Conservation (phyloP, 2,888 invertebrate species). For the Platycheirus rosarum region DNA sequence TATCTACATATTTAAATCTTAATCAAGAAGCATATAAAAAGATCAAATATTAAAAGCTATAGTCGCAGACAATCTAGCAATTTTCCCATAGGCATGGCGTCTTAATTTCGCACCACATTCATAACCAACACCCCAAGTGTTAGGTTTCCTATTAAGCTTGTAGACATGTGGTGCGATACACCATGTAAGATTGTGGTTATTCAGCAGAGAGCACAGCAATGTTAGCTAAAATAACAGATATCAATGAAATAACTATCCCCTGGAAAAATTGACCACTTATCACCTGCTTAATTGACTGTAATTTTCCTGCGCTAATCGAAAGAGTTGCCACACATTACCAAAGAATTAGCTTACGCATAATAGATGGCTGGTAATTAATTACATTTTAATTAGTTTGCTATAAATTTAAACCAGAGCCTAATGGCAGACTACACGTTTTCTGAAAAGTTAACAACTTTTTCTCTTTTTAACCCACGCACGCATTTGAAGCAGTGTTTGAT, state of each 20-base stretch:
- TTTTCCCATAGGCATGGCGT: slow-evolving; percentile 58
- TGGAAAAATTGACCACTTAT: slow-evolving; percentile 60
- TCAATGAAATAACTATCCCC: slow-evolving; percentile 33
- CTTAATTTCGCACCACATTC: slow-evolving; percentile 57
- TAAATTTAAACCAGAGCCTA: slow-evolving; percentile 18
- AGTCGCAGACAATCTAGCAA: slow-evolving; percentile 13
- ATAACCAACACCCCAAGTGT: slow-evolving; percentile 32
- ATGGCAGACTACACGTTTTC: slow-evolving; percentile 10
- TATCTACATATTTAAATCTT: slow-evolving; percentile 1
- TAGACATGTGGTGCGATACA: slow-evolving; percentile 39
- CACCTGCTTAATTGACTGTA: slow-evolving; percentile 62
- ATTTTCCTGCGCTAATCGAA: slow-evolving; percentile 55
- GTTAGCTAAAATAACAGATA: slow-evolving; percentile 9
- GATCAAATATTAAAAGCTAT: slow-evolving; percentile 30
- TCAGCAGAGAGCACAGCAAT: slow-evolving; percentile 20
- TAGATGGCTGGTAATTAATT: slow-evolving; percentile 14
- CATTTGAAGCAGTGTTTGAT: slow-evolving; percentile 27
- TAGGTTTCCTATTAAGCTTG: slow-evolving; percentile 39
- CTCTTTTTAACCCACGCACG: slow-evolving; percentile 15
- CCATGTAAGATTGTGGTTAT: slow-evolving; percentile 60
- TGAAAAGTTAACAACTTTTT: slow-evolving; percentile 37
- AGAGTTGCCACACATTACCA: slow-evolving; percentile 30
- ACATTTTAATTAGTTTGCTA: slow-evolving; percentile 21
- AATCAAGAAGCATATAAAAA: slow-evolving; percentile 39
- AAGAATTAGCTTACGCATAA: slow-evolving; percentile 31